phyloP scores from a whole-genome alignment of 2,113 vertebrate species.

The Tachuris rubrigastra region DNA sequence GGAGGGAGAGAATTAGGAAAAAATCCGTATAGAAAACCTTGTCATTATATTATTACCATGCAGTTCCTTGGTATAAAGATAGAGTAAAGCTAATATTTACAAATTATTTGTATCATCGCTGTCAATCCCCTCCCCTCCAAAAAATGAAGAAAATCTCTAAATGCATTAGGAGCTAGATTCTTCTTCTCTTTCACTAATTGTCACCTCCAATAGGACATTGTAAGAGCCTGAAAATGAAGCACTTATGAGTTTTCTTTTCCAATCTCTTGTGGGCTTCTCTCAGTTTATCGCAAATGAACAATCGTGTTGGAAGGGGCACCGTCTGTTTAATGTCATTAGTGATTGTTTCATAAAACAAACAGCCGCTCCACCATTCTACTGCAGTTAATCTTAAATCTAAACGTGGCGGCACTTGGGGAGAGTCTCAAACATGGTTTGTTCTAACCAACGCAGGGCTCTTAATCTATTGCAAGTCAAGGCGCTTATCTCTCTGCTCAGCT shows the following conservation, averaged over 20 bases:
- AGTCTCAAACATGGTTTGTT: conserved; percentile 69
- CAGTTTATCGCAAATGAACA: conserved; percentile 80
- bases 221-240: conserved; percentile 70
- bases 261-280: conserved; percentile 77
- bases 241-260: conserved; percentile 74
- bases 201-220: conserved; percentile 61
- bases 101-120: not conserved
- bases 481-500: conserved; percentile 79
- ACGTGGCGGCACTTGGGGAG: conserved; percentile 75
- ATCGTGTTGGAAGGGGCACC: conserved; percentile 79
- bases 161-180: not conserved
- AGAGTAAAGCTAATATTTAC: conserved; percentile 57
- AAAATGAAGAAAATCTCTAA: not conserved
- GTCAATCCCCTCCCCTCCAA: not conserved
- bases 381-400: conserved; percentile 81
- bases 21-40: conserved; percentile 24
- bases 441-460: conserved; percentile 74
- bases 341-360: conserved; percentile 84
- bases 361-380: conserved; percentile 69
- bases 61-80: conserved; percentile 44
- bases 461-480: conserved; percentile 77
- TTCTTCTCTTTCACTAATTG: conserved; percentile 52
- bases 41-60: conserved; percentile 46
- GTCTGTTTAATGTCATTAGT: conserved; percentile 85
- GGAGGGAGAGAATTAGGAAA: conserved; percentile 23